A percentile compares a stretch with the other conserved stretches of the same genome.
phyloP scores from a whole-genome alignment of 2,797 vertebrate species.

The Mus minutoides region DNA sequence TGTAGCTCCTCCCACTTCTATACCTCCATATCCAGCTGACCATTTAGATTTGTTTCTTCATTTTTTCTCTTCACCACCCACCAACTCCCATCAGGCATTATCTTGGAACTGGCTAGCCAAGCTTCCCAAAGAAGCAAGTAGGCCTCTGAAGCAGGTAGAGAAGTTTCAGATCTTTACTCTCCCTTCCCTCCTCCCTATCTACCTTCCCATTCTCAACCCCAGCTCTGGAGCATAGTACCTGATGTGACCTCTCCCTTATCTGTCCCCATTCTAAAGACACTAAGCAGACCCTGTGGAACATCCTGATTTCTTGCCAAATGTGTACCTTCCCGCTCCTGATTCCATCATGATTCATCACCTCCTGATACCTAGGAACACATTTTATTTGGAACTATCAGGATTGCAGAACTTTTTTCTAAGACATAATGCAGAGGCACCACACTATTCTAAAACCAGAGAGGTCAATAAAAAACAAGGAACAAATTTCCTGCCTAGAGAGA shows the following conservation, averaged over 20 bases:
- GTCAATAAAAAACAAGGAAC: background rate
- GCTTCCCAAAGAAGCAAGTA: background rate
- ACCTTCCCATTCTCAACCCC: no score
- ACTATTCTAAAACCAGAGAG: background rate
- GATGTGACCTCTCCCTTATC: background rate
- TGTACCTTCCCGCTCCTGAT: background rate
- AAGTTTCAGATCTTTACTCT: no score
- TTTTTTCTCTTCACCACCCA: background rate
- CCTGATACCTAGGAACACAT: no score
- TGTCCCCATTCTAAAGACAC: background rate
- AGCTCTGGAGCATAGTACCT: background rate
- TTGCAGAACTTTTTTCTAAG: no score
- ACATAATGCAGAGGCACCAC: background rate
- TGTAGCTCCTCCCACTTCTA: rapidly evolving
- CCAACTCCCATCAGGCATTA: background rate
- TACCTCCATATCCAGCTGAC: background rate
- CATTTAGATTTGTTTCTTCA: background rate
- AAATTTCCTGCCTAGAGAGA: background rate
- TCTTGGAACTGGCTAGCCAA: background rate
- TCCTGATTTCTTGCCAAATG: background rate
- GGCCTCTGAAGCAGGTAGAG: background rate
- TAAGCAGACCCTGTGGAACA: background rate
- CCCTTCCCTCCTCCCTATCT: background rate
- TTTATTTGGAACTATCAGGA: background rate
- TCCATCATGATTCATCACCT: no score